These are phyloP conservation scores for Diplodus sargus DNA, from an alignment of 2,797 vertebrate genomes.

Conservation along the genomic window DNA sequence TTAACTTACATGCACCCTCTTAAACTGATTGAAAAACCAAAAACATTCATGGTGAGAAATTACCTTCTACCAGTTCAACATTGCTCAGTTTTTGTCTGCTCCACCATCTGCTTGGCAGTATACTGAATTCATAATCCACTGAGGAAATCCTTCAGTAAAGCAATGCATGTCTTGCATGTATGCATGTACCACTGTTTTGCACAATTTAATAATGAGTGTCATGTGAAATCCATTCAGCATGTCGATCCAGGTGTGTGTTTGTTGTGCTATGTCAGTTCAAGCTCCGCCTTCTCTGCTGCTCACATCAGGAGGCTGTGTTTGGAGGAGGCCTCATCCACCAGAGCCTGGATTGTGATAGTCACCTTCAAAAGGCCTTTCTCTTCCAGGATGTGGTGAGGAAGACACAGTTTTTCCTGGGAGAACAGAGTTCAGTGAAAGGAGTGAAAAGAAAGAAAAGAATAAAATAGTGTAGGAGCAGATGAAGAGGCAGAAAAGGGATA, in stretches of 20 bases:
- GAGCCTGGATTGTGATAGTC: slow-evolving; percentile 90
- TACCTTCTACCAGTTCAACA: not conserved
- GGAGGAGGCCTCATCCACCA: slow-evolving; percentile 87
- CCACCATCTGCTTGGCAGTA: not conserved
- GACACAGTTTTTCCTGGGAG: slow-evolving; percentile 93
- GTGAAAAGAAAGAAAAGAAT: not conserved
- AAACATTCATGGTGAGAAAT: not conserved
- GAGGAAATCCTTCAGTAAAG: slow-evolving; percentile 8
- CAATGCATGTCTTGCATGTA: slow-evolving; percentile 6
- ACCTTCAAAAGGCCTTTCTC: slow-evolving; percentile 96
- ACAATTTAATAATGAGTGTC: slow-evolving; percentile 12
- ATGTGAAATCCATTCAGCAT: not conserved
- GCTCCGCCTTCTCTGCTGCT: slow-evolving; percentile 48
- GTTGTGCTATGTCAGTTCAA: slow-evolving; percentile 4
- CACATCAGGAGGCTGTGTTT: slow-evolving; percentile 87
- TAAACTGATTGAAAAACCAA: not conserved
- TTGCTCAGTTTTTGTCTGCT: too few relatives aligned
- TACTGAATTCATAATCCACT: not conserved
- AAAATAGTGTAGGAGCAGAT: slow-evolving; percentile 37
- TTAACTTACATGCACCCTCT: not conserved
- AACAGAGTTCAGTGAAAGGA: not conserved
- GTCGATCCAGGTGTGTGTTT: slow-evolving; percentile 14
- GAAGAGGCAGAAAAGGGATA: slow-evolving; percentile 25
- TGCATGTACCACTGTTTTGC: slow-evolving; percentile 23
- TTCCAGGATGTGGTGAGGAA: slow-evolving; percentile 98